Base-by-base conservation (phyloP, 2,888 invertebrate species). In the Drosophila diplacantha region DNA sequence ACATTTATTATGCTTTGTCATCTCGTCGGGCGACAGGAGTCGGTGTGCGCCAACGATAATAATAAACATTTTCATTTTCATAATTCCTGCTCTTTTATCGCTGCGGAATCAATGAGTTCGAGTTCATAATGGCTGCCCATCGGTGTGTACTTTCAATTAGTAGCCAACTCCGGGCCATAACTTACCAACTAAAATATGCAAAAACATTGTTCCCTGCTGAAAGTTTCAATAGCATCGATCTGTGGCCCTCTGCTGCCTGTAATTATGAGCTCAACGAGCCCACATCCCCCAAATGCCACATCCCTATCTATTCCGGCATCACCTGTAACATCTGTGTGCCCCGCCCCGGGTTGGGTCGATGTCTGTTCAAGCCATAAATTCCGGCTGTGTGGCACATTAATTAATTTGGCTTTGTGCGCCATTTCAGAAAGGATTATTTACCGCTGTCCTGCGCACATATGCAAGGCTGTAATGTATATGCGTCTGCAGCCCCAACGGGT, bases 371-470 rank as follows among this genome's bases (percentile, higher is more conserved):
- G 77, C 77, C 86, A 86, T 86, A 85, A 86, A 85, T 86, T 83
- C 80, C 76, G 84, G 72, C 85, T 84, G 86, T 85, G 85, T 81
- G 85, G 85, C 85, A 85, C 80, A 85, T 86, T 86, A 85, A 85
- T 85, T 85, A 85, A 85, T 85, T 85, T 86, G 74, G 75, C 79
- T 84, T 68, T 75, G 60, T 78, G 72, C 73, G 72, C 72, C 79
- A 85, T 84, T 85, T 82, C 75, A 83, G 79, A 61, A 86, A 85
- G 86, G 85, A 85, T 85, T 85, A 85, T 82, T 81, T 79, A 82
- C 85, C 73, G 72, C 81, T 75, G 16, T 32, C 51, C 77, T 84
- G 73, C 78, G 22, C 49, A 53, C 53, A 14, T 34, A 20, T 39
- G 52, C n/a, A 34, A 29, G 53, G 24, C 29, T 16, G 34, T 31